Conservation (phyloP, 37 sponge, comb jelly and placozoan genomes). For the Aphrocallistes beatrix region DNA sequence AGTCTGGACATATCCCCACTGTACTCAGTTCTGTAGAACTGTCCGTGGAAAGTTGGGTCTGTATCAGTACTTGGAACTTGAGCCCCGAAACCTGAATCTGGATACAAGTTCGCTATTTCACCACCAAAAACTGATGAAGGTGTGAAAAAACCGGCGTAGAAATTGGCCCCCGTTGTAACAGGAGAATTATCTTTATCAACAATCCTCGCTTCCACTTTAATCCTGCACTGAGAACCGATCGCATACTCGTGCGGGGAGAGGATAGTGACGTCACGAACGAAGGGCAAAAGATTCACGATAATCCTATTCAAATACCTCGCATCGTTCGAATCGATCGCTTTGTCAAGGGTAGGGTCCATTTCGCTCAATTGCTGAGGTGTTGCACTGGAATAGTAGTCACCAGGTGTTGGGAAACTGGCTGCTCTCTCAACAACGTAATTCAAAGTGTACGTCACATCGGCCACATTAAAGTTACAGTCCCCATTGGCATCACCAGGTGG, state of each 20-base stretch:
- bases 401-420: constrained; percentile 20
- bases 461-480: constrained; percentile 49
- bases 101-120: not conserved
- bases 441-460: constrained; percentile 37
- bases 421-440: constrained; percentile 33
- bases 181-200: not conserved
- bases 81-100: not conserved
- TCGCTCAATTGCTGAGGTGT: not conserved
- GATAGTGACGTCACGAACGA: constrained; percentile 29
- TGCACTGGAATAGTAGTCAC: not conserved
- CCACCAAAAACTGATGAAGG: not conserved
- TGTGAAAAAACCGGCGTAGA: not conserved
- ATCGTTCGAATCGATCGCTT: constrained; percentile 40
- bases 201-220: not conserved
- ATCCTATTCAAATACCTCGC: constrained; percentile 39
- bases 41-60: not conserved
- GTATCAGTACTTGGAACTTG: not conserved
- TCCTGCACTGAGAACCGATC: not conserved
- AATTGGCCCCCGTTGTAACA: not conserved
- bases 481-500: constrained; percentile 50
- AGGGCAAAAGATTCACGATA: constrained; percentile 28
- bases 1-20: not conserved
- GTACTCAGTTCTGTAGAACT: constrained; percentile 2
- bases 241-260: not conserved
- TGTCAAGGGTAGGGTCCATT: constrained; percentile 43